Evolutionary conservation across 2,888 invertebrate species (phyloP).

Genomic region (Lasioglossum oenotherae): DNA sequence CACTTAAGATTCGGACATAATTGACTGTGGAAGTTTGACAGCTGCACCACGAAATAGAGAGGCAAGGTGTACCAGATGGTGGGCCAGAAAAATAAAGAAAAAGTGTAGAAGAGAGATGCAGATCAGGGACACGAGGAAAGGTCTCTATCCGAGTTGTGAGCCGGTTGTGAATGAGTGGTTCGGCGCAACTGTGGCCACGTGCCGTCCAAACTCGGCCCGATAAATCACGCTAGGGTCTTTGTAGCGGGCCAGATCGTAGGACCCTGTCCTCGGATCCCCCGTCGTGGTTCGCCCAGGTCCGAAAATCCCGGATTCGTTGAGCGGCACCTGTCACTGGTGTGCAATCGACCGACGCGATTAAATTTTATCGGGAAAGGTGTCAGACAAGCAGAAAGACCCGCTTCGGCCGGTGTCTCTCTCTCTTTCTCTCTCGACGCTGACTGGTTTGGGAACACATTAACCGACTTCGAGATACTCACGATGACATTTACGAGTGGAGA

Average conservation of each 20-base stretch:
- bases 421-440: not conserved
- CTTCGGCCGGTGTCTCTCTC: not conserved
- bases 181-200: slow-evolving; percentile 51
- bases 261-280: not conserved
- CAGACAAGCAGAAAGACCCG: slow-evolving; percentile 5
- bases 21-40: not conserved
- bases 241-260: not conserved
- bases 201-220: slow-evolving; percentile 48
- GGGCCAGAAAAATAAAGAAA: not conserved
- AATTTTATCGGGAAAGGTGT: slow-evolving; percentile 42
- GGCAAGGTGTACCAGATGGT: not conserved
- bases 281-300: not conserved
- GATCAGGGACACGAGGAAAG: not conserved
- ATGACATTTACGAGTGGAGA: slow-evolving; percentile 20
- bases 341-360: slow-evolving; percentile 25
- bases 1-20: not conserved
- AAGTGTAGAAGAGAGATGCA: not conserved
- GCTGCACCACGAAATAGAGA: not conserved
- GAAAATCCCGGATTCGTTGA: slow-evolving; percentile 6
- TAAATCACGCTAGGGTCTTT: slow-evolving; percentile 54
- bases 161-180: slow-evolving; percentile 46
- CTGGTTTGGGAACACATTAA: slow-evolving; percentile 28
- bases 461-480: slow-evolving; percentile 11
- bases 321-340: slow-evolving; percentile 29
- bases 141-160: not conserved